Evolutionary conservation across 2,888 invertebrate species (phyloP).

Genomic region (Cerceris ruficornis): DNA sequence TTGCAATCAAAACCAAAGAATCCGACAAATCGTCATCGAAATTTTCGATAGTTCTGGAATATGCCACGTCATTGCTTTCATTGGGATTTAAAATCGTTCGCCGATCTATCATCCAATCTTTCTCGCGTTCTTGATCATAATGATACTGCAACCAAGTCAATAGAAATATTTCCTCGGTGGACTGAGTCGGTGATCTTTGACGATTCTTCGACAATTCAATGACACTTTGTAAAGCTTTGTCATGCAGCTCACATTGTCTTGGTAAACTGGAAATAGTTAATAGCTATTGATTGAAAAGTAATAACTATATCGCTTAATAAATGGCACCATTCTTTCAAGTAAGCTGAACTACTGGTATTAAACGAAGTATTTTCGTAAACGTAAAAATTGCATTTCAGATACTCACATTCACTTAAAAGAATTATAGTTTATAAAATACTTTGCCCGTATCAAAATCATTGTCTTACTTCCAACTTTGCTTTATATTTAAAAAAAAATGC

Average conservation of each 20-base stretch:
- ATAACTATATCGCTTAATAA: too few relatives aligned
- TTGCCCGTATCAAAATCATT: too few relatives aligned
- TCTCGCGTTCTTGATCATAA: slow-evolving; percentile 78
- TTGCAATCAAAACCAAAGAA: slow-evolving; percentile 83
- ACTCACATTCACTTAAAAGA: too few relatives aligned
- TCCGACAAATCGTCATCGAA: slow-evolving; percentile 84
- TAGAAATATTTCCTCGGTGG: slow-evolving; percentile 73
- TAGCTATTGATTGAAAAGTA: not conserved
- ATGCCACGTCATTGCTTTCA: slow-evolving; percentile 49
- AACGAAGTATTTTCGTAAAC: too few relatives aligned
- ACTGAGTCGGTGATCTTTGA: not conserved
- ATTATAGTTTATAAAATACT: too few relatives aligned
- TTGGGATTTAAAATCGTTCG: slow-evolving; percentile 62
- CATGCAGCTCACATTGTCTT: slow-evolving; percentile 14
- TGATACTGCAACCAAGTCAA: slow-evolving; percentile 81
- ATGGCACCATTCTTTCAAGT: too few relatives aligned
- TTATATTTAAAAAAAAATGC: too few relatives aligned
- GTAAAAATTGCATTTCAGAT: too few relatives aligned
- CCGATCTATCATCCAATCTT: slow-evolving; percentile 80
- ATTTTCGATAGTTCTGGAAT: slow-evolving; percentile 71
- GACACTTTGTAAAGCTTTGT: slow-evolving; percentile 11
- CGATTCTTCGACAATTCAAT: too few relatives aligned
- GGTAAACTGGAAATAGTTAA: slow-evolving; percentile 25
- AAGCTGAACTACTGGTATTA: too few relatives aligned
- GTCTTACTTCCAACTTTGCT: too few relatives aligned